These are phyloP conservation scores for Meda fulgida DNA, from an alignment of 2,797 vertebrate genomes.

Conservation along the genomic window DNA sequence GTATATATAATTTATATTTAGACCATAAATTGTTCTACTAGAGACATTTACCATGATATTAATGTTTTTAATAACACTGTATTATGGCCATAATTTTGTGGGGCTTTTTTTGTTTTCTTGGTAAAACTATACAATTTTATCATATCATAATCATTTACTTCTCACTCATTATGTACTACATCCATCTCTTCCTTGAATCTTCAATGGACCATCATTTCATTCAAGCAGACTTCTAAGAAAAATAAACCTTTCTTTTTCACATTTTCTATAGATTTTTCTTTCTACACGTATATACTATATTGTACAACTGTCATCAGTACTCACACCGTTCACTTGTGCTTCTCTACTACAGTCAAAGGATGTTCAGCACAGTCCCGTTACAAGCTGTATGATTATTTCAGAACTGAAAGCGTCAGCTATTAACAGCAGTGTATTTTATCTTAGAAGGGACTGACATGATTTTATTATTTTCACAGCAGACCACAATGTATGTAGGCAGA, in stretches of 20 bases:
- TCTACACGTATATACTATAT: constrained; percentile 25
- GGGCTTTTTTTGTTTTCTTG: neutral
- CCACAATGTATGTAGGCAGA: neutral
- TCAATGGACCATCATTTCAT: constrained; percentile 11
- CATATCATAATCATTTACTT: constrained; percentile 5
- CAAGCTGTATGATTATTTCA: neutral
- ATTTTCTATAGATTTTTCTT: constrained; percentile 8
- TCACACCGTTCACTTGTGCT: constrained; percentile 41
- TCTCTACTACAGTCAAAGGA: constrained; percentile 6
- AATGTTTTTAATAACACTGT: constrained; percentile 7
- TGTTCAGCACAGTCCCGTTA: neutral
- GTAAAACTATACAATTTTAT: neutral
- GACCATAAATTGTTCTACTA: neutral
- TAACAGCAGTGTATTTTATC: constrained; percentile 6
- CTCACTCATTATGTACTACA: neutral
- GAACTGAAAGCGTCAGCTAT: constrained; percentile 16
- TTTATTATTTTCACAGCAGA: constrained; percentile 10
- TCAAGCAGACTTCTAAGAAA: constrained; percentile 53
- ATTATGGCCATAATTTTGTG: neutral
- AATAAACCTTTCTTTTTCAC: constrained; percentile 58
- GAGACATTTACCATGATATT: neutral
- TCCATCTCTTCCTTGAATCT: neutral
- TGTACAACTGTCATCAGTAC: constrained; percentile 25
- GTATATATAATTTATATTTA: neutral
- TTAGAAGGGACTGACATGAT: neutral